Percentiles rank a stretch among this genome's conserved stretches.
Evolutionary conservation across 1,140 invertebrate genomes (phyloP).

Genomic region (Calephelis nemesis): DNA sequence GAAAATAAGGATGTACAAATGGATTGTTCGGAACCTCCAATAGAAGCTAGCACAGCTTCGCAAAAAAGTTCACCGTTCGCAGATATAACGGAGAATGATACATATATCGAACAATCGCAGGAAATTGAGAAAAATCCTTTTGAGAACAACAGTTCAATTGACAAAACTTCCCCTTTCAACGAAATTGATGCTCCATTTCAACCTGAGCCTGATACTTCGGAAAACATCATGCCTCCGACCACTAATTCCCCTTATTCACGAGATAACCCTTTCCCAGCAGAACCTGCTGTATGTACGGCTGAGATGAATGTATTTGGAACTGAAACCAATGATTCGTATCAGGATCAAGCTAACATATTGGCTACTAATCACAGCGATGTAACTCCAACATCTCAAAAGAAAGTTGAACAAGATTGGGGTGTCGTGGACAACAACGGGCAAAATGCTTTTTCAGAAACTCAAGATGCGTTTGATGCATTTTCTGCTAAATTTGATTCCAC

Average conservation of each 20-base stretch:
- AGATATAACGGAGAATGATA: slow-evolving; percentile 38
- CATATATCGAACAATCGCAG: slow-evolving; percentile 24
- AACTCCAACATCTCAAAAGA: background rate
- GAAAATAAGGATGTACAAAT: slow-evolving; percentile 45
- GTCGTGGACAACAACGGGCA: slow-evolving; percentile 34
- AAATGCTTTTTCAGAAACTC: slow-evolving; percentile 38
- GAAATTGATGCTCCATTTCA: slow-evolving; percentile 18
- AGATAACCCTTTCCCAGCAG: slow-evolving; percentile 23
- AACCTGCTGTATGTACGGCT: slow-evolving; percentile 14
- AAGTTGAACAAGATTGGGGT: slow-evolving; percentile 36
- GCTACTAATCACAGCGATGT: background rate
- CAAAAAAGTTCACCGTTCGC: slow-evolving; percentile 52
- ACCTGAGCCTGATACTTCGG: slow-evolving; percentile 29
- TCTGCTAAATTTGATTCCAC: slow-evolving; percentile 90
- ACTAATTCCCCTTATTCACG: slow-evolving; percentile 33
- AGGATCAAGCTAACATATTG: slow-evolving; percentile 18
- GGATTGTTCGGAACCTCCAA: slow-evolving; percentile 57
- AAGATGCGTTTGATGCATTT: slow-evolving; percentile 85
- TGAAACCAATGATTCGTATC: background rate
- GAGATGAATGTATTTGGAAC: slow-evolving; percentile 7
- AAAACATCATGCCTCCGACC: slow-evolving; percentile 31
- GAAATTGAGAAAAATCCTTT: slow-evolving; percentile 64
- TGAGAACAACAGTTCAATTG: slow-evolving; percentile 35
- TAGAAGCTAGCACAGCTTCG: slow-evolving; percentile 30
- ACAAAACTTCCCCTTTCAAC: slow-evolving; percentile 25